Percentiles rank a stretch among this genome's conserved stretches.
Evolutionary conservation across 1,140 invertebrate species (phyloP).

Genomic region (Neoseiulus cucumeris): DNA sequence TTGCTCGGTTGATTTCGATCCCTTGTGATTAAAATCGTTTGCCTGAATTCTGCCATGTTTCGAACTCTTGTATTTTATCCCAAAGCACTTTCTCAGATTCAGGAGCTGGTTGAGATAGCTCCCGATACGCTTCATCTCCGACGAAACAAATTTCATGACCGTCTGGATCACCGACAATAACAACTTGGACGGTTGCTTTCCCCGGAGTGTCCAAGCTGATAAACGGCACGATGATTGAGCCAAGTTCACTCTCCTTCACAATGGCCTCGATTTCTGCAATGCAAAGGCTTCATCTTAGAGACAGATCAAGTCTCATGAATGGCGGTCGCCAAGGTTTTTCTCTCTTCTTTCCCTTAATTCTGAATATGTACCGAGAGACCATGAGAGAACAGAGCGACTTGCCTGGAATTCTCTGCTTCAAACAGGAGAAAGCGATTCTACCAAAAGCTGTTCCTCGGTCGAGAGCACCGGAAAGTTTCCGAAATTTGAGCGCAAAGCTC

Average conservation of each 20-base stretch:
- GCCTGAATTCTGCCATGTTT: neutral
- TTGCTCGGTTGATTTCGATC: too few relatives aligned
- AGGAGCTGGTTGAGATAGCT: conserved; percentile 68
- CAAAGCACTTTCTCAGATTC: conserved; percentile 55
- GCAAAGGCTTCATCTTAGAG: conserved; percentile 33
- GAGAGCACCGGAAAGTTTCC: conserved; percentile 34
- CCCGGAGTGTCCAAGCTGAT: conserved; percentile 82
- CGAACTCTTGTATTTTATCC: conserved; percentile 40
- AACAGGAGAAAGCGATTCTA: conserved; percentile 77
- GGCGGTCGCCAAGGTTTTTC: neutral
- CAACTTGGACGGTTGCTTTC: conserved; percentile 82
- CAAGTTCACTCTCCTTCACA: conserved; percentile 42
- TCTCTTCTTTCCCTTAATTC: neutral
- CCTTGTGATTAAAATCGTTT: too few relatives aligned
- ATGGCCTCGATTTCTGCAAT: conserved; percentile 45
- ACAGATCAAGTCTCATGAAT: neutral
- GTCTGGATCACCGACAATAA: conserved; percentile 89
- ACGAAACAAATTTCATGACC: conserved; percentile 98
- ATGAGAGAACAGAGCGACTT: neutral
- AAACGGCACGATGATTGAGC: conserved; percentile 63
- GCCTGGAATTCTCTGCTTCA: conserved; percentile 34
- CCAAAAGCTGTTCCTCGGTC: conserved; percentile 81
- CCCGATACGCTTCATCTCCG: conserved; percentile 82
- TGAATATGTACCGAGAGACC: too few relatives aligned
- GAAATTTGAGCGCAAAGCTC: conserved; percentile 23